Percentiles rank a stretch among this genome's conserved stretches.
Evolutionary conservation across 2,113 vertebrate species (phyloP).

Genomic region (Dipodomys ordii): DNA sequence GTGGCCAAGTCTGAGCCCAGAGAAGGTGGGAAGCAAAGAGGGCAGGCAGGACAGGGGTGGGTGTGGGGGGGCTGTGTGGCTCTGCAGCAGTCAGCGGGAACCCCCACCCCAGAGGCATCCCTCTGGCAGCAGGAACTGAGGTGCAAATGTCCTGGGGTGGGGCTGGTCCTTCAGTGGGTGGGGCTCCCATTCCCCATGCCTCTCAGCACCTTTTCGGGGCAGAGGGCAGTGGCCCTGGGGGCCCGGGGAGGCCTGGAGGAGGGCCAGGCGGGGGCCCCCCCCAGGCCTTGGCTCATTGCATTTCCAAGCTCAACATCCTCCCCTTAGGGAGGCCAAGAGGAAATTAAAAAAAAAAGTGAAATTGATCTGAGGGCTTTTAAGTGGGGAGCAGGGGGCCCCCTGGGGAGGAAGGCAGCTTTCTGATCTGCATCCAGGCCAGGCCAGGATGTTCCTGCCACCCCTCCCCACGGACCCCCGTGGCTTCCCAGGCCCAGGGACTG

Average conservation of each 20-base stretch:
- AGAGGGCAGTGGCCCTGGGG: too few species aligned
- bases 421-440: constrained; percentile 90
- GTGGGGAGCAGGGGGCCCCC: constrained; percentile 81
- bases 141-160: neutral
- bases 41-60: neutral
- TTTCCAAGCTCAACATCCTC: constrained; percentile 76
- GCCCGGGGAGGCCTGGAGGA: neutral
- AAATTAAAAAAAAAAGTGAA: constrained; percentile 72
- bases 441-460: constrained; percentile 83
- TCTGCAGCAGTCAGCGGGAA: neutral
- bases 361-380: constrained; percentile 82
- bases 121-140: neutral
- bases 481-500: too few species aligned
- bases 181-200: rapidly evolving
- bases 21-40: too few species aligned
- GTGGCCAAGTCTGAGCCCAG: too few species aligned
- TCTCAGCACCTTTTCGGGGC: neutral
- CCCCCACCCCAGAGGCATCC: rapidly evolving
- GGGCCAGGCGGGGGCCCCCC: neutral
- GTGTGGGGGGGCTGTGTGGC: too few species aligned
- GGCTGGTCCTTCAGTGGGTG: too few species aligned
- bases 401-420: constrained; percentile 80
- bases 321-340: constrained; percentile 81
- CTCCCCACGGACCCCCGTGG: constrained; percentile 65
- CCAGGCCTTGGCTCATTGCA: constrained; percentile 21